phyloP scores from a whole-genome alignment of 2,797 vertebrate genomes.

The Dipus sagitta region DNA sequence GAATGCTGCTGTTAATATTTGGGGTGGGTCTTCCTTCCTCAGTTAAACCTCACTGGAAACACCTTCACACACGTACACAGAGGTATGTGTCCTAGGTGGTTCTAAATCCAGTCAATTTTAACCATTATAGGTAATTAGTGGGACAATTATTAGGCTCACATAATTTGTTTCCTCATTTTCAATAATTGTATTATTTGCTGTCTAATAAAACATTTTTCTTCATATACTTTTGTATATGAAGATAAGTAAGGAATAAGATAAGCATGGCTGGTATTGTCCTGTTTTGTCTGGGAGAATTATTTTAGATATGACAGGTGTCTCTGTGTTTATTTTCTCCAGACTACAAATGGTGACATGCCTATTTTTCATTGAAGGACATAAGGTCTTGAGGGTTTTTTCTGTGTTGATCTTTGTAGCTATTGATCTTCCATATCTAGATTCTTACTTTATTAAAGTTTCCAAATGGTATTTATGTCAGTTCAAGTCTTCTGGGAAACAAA shows the following conservation, averaged over 20 bases:
- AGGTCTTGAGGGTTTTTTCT: neutral
- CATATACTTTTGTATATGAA: neutral
- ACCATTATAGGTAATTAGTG: too few species aligned
- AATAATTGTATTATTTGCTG: neutral
- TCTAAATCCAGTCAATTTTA: too few species aligned
- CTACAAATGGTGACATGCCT: neutral
- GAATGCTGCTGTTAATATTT: too few species aligned
- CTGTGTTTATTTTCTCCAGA: neutral
- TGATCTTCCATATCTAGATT: neutral
- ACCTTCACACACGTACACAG: too few species aligned
- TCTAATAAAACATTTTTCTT: neutral
- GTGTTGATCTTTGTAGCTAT: neutral
- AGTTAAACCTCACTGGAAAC: too few species aligned
- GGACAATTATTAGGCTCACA: neutral
- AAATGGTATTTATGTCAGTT: neutral
- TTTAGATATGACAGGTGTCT: neutral
- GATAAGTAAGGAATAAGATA: neutral
- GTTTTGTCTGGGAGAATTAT: neutral
- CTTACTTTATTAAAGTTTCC: constrained; percentile 22
- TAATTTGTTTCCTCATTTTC: neutral
- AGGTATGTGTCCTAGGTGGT: too few species aligned
- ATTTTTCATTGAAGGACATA: neutral
- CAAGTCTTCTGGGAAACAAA: neutral
- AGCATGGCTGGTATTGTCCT: neutral
- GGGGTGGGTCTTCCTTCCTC: too few species aligned